Conservation (phyloP, 2,113 vertebrate species). For the Alethe castanea region DNA sequence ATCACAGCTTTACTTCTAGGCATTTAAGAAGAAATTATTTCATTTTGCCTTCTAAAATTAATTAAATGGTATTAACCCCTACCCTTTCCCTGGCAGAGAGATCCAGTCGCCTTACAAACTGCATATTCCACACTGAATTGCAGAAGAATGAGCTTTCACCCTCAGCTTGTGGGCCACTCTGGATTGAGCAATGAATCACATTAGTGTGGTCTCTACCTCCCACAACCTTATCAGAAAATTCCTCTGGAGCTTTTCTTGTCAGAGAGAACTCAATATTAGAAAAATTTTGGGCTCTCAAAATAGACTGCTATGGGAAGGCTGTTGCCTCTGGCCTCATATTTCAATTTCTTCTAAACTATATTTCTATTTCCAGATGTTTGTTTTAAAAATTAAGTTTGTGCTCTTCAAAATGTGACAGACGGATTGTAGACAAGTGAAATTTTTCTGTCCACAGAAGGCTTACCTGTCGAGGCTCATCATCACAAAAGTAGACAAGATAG, state of each 20-base stretch:
- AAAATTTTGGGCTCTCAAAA: background rate
- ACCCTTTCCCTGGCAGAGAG: background rate
- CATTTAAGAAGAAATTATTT: background rate
- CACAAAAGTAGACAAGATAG: background rate
- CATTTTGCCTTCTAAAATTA: background rate
- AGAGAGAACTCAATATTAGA: background rate
- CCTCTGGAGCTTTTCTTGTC: background rate
- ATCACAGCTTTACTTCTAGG: background rate
- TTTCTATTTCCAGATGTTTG: conserved; percentile 11
- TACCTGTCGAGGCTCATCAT: background rate
- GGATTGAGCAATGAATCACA: background rate
- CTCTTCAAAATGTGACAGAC: background rate
- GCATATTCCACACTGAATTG: background rate
- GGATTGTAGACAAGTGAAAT: background rate
- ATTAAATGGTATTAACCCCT: background rate
- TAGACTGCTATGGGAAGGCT: background rate
- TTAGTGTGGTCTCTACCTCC: background rate
- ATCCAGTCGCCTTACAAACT: background rate
- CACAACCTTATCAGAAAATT: background rate
- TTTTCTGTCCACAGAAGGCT: background rate
- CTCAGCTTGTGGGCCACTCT: background rate
- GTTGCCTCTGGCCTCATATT: background rate
- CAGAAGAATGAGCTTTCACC: background rate
- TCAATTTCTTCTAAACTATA: background rate
- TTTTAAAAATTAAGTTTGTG: background rate